Base-by-base conservation (phyloP, 2,888 invertebrate species). In the Eutolmus rufibarbis region DNA sequence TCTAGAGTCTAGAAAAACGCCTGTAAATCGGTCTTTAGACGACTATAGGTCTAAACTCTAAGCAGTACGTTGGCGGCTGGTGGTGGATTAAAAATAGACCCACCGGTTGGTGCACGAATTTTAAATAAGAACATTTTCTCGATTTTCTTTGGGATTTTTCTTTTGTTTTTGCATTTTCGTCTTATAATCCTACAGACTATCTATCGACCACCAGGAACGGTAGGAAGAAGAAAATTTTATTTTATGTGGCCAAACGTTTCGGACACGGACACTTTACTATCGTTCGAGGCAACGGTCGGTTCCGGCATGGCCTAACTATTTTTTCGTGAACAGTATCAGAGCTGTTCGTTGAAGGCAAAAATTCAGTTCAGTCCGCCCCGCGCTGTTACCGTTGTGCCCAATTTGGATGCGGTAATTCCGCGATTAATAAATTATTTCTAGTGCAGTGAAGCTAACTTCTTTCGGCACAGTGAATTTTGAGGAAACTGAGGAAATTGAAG, bases 71-170 rank as follows among this genome's bases (percentile, higher is more conserved):
- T 76, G 34, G 40, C 81, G 81, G 66, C 34, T 81, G 81, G 81
- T 56, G 81, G 81, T 28, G 12, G 46, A 81, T 81, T 81, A 81
- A 81, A 81, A 81, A 81, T 81, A 81, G 81, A 51, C 28, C 37
- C 46, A 51, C 14, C 40, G 76, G 31, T 81, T 56, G 81, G 51
- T 81, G 46, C 56, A 31, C 51, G 51, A n/a, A 81, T 76, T 76
- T 66, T 56, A 56, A 46, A 51, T 16, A 51, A 66, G 66, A 66
- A 28, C 23, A 66, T 28, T 66, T 66, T 23, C 66, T 28, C 12
- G 28, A 66, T 66, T 12, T 66, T 66, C 12, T 66, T 66, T 28
- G 23, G 4, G 12, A 23, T 4, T 66, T 66, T 66, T 12, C 8
- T 28, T 66, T 66, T 23, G 4, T 66, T 66, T 23, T 66, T 12